Evolutionary conservation across 2,113 vertebrate genomes (phyloP).

Genomic region (Ammodytes dubius): DNA sequence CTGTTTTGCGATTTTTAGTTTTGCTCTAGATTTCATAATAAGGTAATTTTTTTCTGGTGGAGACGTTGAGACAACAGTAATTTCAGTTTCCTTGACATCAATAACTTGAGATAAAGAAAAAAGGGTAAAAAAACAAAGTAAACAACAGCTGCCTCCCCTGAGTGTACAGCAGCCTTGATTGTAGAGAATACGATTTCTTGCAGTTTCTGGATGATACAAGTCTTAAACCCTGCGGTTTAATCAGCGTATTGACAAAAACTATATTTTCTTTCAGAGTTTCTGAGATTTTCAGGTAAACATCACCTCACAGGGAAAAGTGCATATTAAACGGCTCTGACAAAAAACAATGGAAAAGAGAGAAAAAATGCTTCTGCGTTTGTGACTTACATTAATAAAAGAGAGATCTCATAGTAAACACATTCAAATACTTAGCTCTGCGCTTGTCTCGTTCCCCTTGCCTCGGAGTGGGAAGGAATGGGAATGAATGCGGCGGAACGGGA

Average conservation of each 20-base stretch:
- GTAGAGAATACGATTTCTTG: constrained; percentile 11
- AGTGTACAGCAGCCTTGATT: constrained; percentile 28
- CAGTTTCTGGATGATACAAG: constrained; percentile 27
- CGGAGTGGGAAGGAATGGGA: constrained; percentile 49
- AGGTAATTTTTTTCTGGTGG: background rate
- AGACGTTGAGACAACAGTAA: background rate
- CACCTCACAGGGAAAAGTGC: background rate
- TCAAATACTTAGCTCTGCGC: constrained; percentile 38
- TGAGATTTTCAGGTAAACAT: constrained; percentile 19
- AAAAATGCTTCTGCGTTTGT: background rate
- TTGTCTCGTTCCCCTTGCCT: constrained; percentile 29
- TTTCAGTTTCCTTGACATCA: constrained; percentile 22
- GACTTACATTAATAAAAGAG: background rate
- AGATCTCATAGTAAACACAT: constrained; percentile 22
- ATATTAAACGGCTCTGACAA: constrained; percentile 10
- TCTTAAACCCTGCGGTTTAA: constrained; percentile 45
- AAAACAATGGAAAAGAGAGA: background rate
- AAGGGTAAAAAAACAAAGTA: background rate
- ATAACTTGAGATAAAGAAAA: background rate
- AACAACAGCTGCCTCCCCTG: constrained; percentile 24
- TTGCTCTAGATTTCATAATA: background rate
- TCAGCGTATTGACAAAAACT: constrained; percentile 47
- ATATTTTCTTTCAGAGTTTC: constrained; percentile 8
- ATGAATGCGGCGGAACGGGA: constrained; percentile 64
- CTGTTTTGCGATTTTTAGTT: background rate